phyloP scores from a whole-genome alignment of 2,113 vertebrate genomes.

The Actenoides hombroni region DNA sequence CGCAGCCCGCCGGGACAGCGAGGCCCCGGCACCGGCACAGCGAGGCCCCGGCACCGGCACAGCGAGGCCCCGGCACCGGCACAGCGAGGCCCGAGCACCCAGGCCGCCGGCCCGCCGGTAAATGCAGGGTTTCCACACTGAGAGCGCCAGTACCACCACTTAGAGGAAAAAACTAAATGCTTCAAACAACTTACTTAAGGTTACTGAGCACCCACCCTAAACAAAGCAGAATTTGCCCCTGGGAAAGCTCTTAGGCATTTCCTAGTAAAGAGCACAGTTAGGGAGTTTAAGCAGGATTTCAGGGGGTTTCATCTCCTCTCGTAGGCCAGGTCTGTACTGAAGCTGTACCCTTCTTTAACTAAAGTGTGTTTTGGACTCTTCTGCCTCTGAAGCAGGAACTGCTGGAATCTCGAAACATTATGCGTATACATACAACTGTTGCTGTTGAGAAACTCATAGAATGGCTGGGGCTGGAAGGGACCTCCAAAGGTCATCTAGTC shows the following conservation, averaged over 20 bases:
- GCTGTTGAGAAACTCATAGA: background rate
- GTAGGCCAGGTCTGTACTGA: background rate
- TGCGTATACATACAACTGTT: no score
- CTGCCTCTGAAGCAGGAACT: background rate
- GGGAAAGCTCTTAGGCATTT: background rate
- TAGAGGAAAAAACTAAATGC: background rate
- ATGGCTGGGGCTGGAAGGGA: no score
- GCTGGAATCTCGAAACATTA: background rate
- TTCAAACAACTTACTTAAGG: no score
- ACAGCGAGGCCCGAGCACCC: no score
- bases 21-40: no score
- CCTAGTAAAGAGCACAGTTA: no score
- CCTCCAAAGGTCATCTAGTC: no score
- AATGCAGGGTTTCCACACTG: background rate
- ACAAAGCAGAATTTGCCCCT: background rate
- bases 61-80: no score
- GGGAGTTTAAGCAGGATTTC: background rate
- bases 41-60: no score
- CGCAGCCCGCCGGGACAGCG: no score
- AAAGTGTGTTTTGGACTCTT: fast-evolving
- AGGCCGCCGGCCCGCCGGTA: no score
- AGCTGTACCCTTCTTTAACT: fast-evolving
- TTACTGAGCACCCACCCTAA: background rate
- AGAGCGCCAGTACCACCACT: background rate
- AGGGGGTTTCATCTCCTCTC: background rate